Evolutionary conservation across 1,140 invertebrate species (phyloP).

Genomic region (Philotrypesis tridentata): DNA sequence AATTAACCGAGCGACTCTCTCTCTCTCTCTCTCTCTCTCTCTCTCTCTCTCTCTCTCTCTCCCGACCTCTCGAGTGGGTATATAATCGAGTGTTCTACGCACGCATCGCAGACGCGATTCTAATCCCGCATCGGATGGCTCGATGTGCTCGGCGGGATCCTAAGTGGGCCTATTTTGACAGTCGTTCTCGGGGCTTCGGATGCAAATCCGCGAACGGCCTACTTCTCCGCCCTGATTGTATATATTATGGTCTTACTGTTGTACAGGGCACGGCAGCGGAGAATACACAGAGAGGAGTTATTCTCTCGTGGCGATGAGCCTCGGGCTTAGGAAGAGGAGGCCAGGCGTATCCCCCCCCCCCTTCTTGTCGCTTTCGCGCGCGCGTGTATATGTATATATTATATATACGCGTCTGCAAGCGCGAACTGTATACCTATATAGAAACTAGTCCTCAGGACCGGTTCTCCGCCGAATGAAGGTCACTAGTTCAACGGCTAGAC

Average conservation of each 20-base stretch:
- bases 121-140: not conserved
- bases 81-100: no score
- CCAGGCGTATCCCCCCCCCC: not conserved
- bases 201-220: slow-evolving; percentile 14
- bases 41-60: no score
- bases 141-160: not conserved
- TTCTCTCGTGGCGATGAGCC: not conserved
- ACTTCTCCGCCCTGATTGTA: not conserved
- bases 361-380: no score
- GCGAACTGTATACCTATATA: not conserved
- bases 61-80: no score
- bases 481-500: slow-evolving; percentile 68
- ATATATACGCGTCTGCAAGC: slow-evolving; percentile 52
- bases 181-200: not conserved
- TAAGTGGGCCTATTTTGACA: slow-evolving; percentile 16
- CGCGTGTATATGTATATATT: not conserved
- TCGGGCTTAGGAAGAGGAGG: not conserved
- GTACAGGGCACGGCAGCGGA: no score
- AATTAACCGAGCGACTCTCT: not conserved
- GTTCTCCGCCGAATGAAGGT: slow-evolving; percentile 70
- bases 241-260: no score
- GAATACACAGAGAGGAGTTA: not conserved
- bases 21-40: no score
- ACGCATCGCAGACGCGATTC: not conserved
- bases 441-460: slow-evolving; percentile 61